Evolutionary conservation across 2,113 vertebrate species (phyloP).

Genomic region (Channa maculata): DNA sequence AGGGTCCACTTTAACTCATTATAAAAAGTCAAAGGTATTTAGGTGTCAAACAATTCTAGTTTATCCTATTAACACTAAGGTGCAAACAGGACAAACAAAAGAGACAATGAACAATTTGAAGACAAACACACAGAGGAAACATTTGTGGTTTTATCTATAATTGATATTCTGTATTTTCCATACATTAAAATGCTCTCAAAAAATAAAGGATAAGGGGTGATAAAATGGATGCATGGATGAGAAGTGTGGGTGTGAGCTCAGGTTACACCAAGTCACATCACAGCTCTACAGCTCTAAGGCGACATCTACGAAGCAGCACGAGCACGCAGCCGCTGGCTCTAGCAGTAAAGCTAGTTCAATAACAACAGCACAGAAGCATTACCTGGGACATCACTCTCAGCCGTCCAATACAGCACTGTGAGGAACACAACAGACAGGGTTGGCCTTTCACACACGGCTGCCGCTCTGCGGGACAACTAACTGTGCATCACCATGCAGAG

Average conservation of each 20-base stretch:
- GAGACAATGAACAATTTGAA: slow-evolving; percentile 22
- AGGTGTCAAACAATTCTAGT: slow-evolving; percentile 20
- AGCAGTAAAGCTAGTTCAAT: slow-evolving; percentile 61
- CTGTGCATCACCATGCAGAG: slow-evolving; percentile 65
- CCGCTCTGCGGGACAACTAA: slow-evolving; percentile 58
- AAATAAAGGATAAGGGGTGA: slow-evolving; percentile 29
- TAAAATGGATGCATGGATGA: slow-evolving; percentile 60
- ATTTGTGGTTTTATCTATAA: slow-evolving; percentile 10
- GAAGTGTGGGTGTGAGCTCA: slow-evolving; percentile 46
- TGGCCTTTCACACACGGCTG: slow-evolving; percentile 79
- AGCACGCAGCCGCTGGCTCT: slow-evolving; percentile 58
- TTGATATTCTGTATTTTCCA: slow-evolving; percentile 63
- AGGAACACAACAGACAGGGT: slow-evolving; percentile 84
- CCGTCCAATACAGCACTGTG: slow-evolving; percentile 88
- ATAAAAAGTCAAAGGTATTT: neutral
- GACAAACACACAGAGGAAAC: slow-evolving; percentile 21
- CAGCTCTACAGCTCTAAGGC: slow-evolving; percentile 69
- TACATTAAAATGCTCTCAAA: slow-evolving; percentile 33
- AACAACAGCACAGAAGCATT: slow-evolving; percentile 68
- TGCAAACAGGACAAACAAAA: slow-evolving; percentile 49
- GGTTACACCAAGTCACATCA: slow-evolving; percentile 72
- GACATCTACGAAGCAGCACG: slow-evolving; percentile 73
- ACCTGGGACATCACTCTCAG: slow-evolving; percentile 86
- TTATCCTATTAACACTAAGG: slow-evolving; percentile 53
- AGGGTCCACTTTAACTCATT: slow-evolving; percentile 19